Evolutionary conservation across 35 echinoderm and acorn worm species (phyloP), one percentile per base, ranked within the genome.

Genomic region (Chiridota heheva): DNA sequence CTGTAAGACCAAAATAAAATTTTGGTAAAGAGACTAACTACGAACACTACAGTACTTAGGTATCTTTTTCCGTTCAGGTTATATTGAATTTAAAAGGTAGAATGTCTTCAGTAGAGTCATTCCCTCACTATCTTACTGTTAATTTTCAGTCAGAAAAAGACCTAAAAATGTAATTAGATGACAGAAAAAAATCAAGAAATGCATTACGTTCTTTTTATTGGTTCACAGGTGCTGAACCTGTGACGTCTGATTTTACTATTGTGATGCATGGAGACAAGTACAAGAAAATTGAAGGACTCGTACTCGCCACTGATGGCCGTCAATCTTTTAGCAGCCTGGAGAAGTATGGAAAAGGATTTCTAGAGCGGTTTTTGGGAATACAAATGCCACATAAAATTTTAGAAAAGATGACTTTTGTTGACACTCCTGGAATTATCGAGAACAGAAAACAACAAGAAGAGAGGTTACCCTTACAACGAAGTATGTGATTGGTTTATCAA

Each of bases 371-470:
- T 24, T 36, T 51, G 15, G 90, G 90, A 2, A 61, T 82, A 42
- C 57, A 93, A 71, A 47, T 76, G 44, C 90, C 90, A 1, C 67
- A 63, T 47, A 87, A 93, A 59, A 51, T 93, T 18, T 85, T 93
- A 4, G 59, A 88, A 48, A 93, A 93, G 56, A 40, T 93, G 5
- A 93, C 90, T 1, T 70, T 93, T 17, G 78, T 93, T 20, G 90
- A 93, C 64, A 93, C 90, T 0, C 90, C 90, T 16, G 90, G 90
- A 62, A 93, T 93, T 18, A 93, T 93, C n/a, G 90, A 93, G 58
- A 93, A 93, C 38, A 84, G 90, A 15, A 93, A 87, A 45, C 90
- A 93, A 48, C 90, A 93, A 70, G 84, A 93, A 34, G 24, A 77
- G 7, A 80, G 90, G 34, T 28, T 93, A 93, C 69, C 90, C 90